Evolutionary conservation across 1,140 invertebrate species (phyloP), one percentile per base, ranked within the genome.

Genomic region (Rhopalosiphum padi): DNA sequence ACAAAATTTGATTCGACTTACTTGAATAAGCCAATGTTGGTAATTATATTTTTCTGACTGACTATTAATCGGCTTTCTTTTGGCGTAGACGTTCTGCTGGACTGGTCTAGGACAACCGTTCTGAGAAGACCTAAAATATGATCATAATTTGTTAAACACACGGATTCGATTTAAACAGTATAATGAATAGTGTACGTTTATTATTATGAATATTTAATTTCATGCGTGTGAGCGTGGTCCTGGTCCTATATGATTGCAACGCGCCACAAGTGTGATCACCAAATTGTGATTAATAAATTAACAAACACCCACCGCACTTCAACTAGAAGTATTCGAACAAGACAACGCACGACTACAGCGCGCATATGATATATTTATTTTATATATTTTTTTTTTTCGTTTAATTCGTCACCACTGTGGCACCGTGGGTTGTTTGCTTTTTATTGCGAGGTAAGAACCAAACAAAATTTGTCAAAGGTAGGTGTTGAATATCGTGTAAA

Each of bases 1-100:
- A 15, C 5, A 1, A 85, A 25, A 15, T 87, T 30, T 9, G 9
- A 48, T 48, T 51, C 15, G 90, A 35, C 94, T 94, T 94, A 97
- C 97, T 96, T 98, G 97, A 95, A 98, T 97, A 15, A 98, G 96
- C 98, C 98, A 98, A 95, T 98, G 98, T 94, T 98, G 97, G 23
- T 97, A 97, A 95, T 97, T 97, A 94, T 96, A 97, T 8, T 95
- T 94, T 11, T 95, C 95, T 15, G 96, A 96, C 94, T 93, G 91
- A 43, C 48, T 41, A 18, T 83, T 93, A 7, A 97, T 96, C 85
- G 96, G 96, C 94, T 97, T 97, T 89, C 96, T 95, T 94, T 97
- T 96, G 68, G 97, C 96, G 94, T 97, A 96, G 82, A 97, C 96
- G 97, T 30, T 93, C 25, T 86, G 91, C 41, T 93, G 91, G 23